phyloP scores from a whole-genome alignment of 2,888 invertebrate species.

The Calephelis perditalis region DNA sequence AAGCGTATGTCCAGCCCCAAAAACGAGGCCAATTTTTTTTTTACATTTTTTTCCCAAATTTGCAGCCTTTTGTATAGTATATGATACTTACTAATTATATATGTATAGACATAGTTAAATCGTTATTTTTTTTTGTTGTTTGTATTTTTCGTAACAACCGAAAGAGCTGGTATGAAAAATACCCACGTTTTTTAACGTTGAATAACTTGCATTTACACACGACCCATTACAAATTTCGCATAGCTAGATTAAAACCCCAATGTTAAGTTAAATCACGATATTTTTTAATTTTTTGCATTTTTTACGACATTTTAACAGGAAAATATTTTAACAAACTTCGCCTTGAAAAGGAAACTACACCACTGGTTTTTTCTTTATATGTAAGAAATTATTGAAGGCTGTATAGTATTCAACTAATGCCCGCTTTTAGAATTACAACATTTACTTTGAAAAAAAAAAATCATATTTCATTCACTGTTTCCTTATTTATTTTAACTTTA shows the following conservation, averaged over 20 bases:
- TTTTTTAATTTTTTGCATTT: slow-evolving; percentile 50
- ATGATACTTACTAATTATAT: slow-evolving; percentile 71
- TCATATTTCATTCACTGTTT: slow-evolving; percentile 29
- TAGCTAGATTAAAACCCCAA: slow-evolving; percentile 55
- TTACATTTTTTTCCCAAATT: slow-evolving; percentile 66
- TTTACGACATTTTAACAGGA: slow-evolving; percentile 35
- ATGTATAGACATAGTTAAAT: slow-evolving; percentile 73
- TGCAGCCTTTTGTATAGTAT: slow-evolving; percentile 74
- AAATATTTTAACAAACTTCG: slow-evolving; percentile 36
- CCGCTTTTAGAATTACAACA: background rate
- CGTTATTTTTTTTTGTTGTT: slow-evolving; percentile 59
- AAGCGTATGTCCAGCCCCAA: slow-evolving; percentile 72
- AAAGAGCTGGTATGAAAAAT: slow-evolving; percentile 40
- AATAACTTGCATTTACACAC: slow-evolving; percentile 42
- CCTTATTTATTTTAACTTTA: slow-evolving; percentile 14
- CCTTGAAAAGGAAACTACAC: slow-evolving; percentile 51
- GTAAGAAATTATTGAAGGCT: no score
- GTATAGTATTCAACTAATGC: no score
- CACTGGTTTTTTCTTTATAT: background rate
- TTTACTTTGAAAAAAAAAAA: background rate
- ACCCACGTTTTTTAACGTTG: slow-evolving; percentile 33
- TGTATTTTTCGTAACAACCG: slow-evolving; percentile 39
- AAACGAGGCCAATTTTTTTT: slow-evolving; percentile 65
- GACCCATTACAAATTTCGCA: slow-evolving; percentile 50
- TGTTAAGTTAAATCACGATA: slow-evolving; percentile 48